These are phyloP conservation scores for Hesperia comma DNA, from an alignment of 2,888 invertebrate genomes.

Conservation along the genomic window DNA sequence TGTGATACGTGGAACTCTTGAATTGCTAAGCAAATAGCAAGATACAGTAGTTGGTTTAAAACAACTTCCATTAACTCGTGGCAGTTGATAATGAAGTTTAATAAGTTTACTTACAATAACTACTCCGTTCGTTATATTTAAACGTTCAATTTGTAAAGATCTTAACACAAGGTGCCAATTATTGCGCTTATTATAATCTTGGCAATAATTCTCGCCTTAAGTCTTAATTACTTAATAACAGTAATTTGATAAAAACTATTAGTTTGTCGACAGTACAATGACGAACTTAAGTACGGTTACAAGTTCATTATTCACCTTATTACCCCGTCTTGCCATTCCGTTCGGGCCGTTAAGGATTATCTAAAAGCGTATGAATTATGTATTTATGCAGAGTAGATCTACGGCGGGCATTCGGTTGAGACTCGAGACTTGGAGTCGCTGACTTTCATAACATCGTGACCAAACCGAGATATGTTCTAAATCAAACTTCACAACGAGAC, in stretches of 20 bases:
- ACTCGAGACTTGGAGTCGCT: conserved; percentile 15
- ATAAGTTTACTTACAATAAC: no score
- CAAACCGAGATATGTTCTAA: conserved; percentile 19
- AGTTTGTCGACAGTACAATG: not conserved
- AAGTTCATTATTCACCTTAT: conserved; percentile 27
- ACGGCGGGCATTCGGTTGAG: not conserved
- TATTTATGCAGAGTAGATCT: conserved; percentile 29
- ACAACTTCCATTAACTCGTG: no score
- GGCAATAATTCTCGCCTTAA: no score
- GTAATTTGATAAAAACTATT: not conserved
- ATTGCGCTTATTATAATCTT: not conserved
- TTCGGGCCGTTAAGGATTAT: conserved; percentile 16
- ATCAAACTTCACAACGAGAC: conserved; percentile 15
- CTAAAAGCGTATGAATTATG: conserved; percentile 29
- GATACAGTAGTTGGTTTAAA: not conserved
- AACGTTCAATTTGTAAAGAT: not conserved
- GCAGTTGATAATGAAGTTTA: no score
- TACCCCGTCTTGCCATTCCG: conserved; percentile 13
- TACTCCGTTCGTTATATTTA: not conserved
- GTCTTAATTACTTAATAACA: no score
- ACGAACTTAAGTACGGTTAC: conserved; percentile 11
- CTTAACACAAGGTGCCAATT: not conserved
- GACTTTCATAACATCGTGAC: conserved; percentile 23
- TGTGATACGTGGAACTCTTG: no score
- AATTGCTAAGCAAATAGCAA: conserved; percentile 40